These are phyloP conservation scores for Scaptomyza polygonia DNA, from an alignment of 2,888 invertebrate genomes.

Conservation along the genomic window DNA sequence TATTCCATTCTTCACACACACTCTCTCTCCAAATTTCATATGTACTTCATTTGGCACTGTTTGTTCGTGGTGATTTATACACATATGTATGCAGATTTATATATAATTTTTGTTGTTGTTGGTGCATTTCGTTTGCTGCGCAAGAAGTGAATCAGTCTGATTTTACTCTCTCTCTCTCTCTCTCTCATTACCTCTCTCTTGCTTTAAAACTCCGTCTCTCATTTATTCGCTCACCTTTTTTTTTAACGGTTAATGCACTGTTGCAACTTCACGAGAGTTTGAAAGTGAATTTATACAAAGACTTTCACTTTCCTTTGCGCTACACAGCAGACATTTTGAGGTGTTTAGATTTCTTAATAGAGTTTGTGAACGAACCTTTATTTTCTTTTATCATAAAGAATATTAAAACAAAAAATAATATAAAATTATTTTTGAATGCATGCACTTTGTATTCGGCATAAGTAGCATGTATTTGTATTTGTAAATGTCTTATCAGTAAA, in stretches of 20 bases:
- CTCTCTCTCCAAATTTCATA: neutral
- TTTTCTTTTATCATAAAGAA: no score
- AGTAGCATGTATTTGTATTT: neutral
- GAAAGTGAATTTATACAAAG: slow-evolving; percentile 24
- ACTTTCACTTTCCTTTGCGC: slow-evolving; percentile 38
- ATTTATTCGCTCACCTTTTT: neutral
- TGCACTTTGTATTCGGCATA: neutral
- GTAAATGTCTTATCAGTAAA: neutral
- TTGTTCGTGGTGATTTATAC: neutral
- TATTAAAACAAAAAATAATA: no score
- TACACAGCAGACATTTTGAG: slow-evolving; percentile 9
- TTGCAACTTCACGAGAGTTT: slow-evolving; percentile 19
- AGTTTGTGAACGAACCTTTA: neutral
- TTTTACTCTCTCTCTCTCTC: neutral
- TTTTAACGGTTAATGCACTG: slow-evolving; percentile 10
- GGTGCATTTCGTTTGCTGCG: neutral
- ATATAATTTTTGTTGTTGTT: neutral
- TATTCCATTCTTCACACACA: neutral
- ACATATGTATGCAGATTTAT: neutral
- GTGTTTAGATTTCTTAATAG: slow-evolving; percentile 4
- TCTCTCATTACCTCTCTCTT: neutral
- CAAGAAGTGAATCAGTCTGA: slow-evolving; percentile 4
- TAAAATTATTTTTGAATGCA: neutral
- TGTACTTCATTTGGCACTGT: neutral
- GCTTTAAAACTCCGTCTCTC: neutral